Evolutionary conservation across 2,797 vertebrate species (phyloP).

Genomic region (Oophaga sylvatica): DNA sequence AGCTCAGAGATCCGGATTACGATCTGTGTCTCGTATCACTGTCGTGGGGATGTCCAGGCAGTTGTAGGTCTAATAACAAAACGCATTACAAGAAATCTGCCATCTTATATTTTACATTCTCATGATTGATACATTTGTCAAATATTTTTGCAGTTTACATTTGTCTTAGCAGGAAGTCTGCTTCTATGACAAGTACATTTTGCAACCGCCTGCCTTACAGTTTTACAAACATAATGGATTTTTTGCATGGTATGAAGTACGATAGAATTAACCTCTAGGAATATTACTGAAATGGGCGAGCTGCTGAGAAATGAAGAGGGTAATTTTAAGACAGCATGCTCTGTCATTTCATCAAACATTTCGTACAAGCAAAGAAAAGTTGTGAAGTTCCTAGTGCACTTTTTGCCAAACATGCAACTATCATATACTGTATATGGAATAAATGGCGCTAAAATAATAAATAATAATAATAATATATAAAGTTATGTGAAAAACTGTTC

Average conservation of each 20-base stretch:
- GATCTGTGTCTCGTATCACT: not conserved
- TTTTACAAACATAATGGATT: not conserved
- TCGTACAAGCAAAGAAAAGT: not conserved
- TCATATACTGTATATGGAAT: no score
- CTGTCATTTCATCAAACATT: not conserved
- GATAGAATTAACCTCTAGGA: not conserved
- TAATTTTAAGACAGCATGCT: not conserved
- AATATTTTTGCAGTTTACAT: slow-evolving; percentile 10
- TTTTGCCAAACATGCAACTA: no score
- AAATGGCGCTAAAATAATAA: no score
- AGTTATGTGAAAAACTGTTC: no score
- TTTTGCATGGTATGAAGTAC: not conserved
- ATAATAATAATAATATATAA: no score
- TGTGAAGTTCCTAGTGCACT: not conserved
- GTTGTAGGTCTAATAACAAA: not conserved
- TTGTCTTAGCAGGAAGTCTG: not conserved
- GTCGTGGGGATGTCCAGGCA: not conserved
- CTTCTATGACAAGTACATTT: slow-evolving; percentile 21
- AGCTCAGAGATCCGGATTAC: not conserved
- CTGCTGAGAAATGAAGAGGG: not conserved
- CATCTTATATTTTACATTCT: not conserved
- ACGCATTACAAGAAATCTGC: not conserved
- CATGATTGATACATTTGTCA: slow-evolving; percentile 36
- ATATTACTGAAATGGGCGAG: not conserved
- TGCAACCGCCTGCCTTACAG: slow-evolving; percentile 1